Base-by-base conservation (phyloP, 2,888 invertebrate species). In the Pachymerium ferrugineum region DNA sequence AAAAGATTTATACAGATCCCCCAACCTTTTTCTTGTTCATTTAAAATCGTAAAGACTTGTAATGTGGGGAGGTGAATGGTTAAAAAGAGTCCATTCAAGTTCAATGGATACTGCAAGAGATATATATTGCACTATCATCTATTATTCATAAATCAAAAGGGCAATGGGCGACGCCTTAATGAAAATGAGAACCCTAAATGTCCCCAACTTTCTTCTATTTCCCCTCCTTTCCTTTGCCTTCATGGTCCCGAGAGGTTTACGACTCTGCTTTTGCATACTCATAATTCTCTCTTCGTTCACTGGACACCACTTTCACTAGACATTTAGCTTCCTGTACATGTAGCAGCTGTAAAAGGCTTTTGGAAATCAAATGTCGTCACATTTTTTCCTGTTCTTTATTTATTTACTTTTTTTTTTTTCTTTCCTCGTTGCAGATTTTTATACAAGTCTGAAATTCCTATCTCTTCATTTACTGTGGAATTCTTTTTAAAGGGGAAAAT, bases 91-190 rank as follows among this genome's bases (percentile, higher is more conserved):
- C 62, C 5, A 25, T 25, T 38, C 62, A 25, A 22, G 12, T 62
- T 6, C 14, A 62, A 22, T 62, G 62, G 62, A 62, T n/a, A 62
- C 28, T 16, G 16, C 3, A 3, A 14, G 12, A 12, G 62, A 25
- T 62, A 62, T 62, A 62, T 62, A 62, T 62, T 62, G 62, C 62
- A 14, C 14, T 14, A 62, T 25, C 62, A 62, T 62, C 62, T 28
- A 62, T 62, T 62, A 62, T 62, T 62, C 62, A 62, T 62, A 62
- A 62, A 62, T 62, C 62, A 62, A 62, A 62, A 62, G 62, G 62
- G 12, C 62, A 62, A 62, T n/a, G 62, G 62, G 28, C 62, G 62
- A 62, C 28, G 62, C 62, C 62, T 62, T 62, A 62, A 62, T 62
- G 62, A 62, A 62, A 62, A 62, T 28, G 25, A 62, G 62, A 62